A percentile compares a stretch with the other conserved stretches of the same genome.
phyloP scores from a whole-genome alignment of 2,797 vertebrate species.

The Hyperoplus immaculatus region DNA sequence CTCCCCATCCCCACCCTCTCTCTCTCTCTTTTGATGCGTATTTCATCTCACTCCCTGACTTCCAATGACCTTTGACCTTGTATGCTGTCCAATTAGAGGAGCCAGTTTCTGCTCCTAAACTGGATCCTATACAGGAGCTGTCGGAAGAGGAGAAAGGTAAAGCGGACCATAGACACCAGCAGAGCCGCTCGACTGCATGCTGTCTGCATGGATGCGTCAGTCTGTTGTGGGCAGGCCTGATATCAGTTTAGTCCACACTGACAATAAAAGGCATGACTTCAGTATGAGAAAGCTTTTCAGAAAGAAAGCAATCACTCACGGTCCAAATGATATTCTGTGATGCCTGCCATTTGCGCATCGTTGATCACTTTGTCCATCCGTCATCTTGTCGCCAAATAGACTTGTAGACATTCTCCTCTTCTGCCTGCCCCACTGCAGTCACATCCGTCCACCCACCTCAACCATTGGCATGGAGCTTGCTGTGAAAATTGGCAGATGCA shows the following conservation, averaged over 20 bases:
- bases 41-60: constrained; percentile 42
- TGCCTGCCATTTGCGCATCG: constrained; percentile 15
- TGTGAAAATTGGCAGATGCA: constrained; percentile 44
- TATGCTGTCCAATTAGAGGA: constrained; percentile 82
- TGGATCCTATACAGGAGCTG: constrained; percentile 89
- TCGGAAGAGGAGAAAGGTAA: constrained; percentile 89
- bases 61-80: constrained; percentile 53
- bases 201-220: constrained; percentile 75
- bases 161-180: constrained; percentile 22
- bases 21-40: constrained; percentile 16
- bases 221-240: constrained; percentile 46
- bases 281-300: neutral
- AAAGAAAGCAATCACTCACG: constrained; percentile 6
- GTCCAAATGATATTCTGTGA: constrained; percentile 22
- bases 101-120: constrained; percentile 77
- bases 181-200: constrained; percentile 71
- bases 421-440: constrained; percentile 37
- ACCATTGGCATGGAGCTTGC: constrained; percentile 45
- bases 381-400: constrained; percentile 32
- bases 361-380: constrained; percentile 34
- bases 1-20: neutral
- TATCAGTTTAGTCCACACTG: neutral
- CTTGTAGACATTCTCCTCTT: constrained; percentile 49
- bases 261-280: constrained; percentile 9
- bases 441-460: neutral